Percentiles rank a stretch among this genome's conserved stretches.
phyloP scores from a whole-genome alignment of 2,113 vertebrate species.

The Connochaetes taurinus region DNA sequence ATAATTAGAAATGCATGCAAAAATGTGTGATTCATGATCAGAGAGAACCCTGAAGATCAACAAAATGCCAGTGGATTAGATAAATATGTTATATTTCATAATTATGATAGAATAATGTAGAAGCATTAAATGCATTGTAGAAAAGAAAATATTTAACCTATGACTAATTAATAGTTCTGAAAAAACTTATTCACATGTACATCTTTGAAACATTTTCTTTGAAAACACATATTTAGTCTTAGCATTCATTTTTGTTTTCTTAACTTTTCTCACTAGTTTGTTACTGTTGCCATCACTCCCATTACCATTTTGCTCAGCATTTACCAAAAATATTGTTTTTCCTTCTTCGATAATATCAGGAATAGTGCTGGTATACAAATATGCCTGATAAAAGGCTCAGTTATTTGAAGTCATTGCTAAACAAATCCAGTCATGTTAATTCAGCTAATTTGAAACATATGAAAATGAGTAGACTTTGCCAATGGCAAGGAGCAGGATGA shows the following conservation, averaged over 20 bases:
- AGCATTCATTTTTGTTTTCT: not conserved
- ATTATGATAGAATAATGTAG: not conserved
- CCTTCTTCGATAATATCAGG: not conserved
- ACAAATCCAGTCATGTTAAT: not conserved
- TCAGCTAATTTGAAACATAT: slow-evolving; percentile 35
- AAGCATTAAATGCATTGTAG: not conserved
- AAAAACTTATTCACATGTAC: not conserved
- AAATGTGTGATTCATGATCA: not conserved
- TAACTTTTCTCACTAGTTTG: not conserved
- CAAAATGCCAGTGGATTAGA: not conserved
- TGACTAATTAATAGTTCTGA: not conserved
- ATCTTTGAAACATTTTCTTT: not conserved
- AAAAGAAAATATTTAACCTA: not conserved
- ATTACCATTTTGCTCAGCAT: not conserved
- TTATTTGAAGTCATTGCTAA: slow-evolving; percentile 36
- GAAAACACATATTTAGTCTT: not conserved
- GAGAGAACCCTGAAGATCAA: not conserved
- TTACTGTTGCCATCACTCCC: not conserved
- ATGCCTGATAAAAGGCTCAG: not conserved
- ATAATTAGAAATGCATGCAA: not conserved
- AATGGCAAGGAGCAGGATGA: not conserved
- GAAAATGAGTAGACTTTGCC: not conserved
- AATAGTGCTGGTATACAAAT: not conserved
- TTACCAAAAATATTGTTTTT: not conserved
- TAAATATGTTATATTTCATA: not conserved